These are phyloP conservation scores for Nesoenas mayeri DNA, from an alignment of 2,113 vertebrate genomes.

Conservation along the genomic window DNA sequence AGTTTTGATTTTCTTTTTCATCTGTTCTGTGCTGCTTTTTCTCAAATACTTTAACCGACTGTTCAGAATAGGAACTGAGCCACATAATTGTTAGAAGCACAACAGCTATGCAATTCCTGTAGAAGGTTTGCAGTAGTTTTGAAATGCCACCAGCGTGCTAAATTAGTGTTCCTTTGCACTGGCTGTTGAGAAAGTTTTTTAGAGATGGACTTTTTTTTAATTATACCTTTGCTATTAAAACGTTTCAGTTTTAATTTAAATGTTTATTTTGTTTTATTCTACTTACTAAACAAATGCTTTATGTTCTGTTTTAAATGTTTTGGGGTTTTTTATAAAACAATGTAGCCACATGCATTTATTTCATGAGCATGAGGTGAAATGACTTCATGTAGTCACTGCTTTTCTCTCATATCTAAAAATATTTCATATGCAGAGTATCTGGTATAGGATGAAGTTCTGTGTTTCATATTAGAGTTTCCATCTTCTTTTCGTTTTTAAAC, in stretches of 20 bases:
- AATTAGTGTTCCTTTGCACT: not conserved
- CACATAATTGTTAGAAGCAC: not conserved
- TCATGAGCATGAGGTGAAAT: not conserved
- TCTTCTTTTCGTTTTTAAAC: not conserved
- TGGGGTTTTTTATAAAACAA: accelerated
- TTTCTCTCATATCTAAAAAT: not conserved
- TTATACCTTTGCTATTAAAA: not conserved
- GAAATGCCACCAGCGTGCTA: not conserved
- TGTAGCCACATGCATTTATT: not conserved
- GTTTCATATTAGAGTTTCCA: not conserved
- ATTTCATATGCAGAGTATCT: not conserved
- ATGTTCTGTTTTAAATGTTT: not conserved
- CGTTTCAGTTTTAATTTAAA: not conserved
- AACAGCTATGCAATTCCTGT: not conserved
- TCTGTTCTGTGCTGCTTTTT: not conserved
- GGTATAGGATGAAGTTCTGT: not conserved
- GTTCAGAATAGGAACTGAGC: not conserved
- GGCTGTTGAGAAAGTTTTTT: not conserved
- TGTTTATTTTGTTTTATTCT: not conserved
- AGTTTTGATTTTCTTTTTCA: not conserved
- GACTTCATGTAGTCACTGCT: not conserved
- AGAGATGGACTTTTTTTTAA: not conserved
- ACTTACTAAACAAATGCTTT: not conserved
- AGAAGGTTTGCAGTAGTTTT: not conserved
- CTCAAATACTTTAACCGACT: not conserved